Evolutionary conservation across 2,888 invertebrate species (phyloP), one percentile per base, ranked within the genome.

Genomic region (Trissoscelio sp.): DNA sequence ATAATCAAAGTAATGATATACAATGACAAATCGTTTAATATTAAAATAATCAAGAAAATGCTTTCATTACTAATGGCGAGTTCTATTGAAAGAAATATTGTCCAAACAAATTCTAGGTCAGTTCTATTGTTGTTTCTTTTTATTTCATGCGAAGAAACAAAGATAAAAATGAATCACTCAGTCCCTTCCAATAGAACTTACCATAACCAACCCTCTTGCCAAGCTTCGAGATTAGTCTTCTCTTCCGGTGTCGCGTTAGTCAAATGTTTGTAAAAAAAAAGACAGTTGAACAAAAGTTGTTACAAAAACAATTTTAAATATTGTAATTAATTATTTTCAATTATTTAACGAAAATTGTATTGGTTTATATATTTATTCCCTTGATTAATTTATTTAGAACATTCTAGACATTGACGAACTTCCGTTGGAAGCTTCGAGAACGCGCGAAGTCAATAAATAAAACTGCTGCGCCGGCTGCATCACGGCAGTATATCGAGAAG

Each of bases 341-440:
- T 34, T 11, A 34, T 6, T 34, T 11, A 34, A 34, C 11, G 11
- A 34, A 9, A 34, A 7, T 34, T 34, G 34, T 3, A 11, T 6
- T 9, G 9, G 6, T 34, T 34, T 6, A 34, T 2, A 34, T 6
- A 5, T 34, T 5, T 34, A 6, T 6, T 11, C 5, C 5, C 2
- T 37, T 37, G 9, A 37, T 37, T 37, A 28, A 28, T 18, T n/a
- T 18, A 24, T 28, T 2, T 11, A 1, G 75, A 77, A 78, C 9
- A 16, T 70, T 78, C 77, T 78, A 64, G 77, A 78, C 55, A 4
- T 28, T 70, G 48, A 62, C 55, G 34, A 18, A 16, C 14, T 78
- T 78, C 77, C 77, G 69, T 2, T 48, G 18, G 77, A 78, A 78
- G 14, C n/a, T 78, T 78, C 77, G 48, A 67, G 77, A 78, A 69